These are phyloP conservation scores for Dryobates pubescens DNA, from an alignment of 2,797 vertebrate genomes.

Conservation along the genomic window DNA sequence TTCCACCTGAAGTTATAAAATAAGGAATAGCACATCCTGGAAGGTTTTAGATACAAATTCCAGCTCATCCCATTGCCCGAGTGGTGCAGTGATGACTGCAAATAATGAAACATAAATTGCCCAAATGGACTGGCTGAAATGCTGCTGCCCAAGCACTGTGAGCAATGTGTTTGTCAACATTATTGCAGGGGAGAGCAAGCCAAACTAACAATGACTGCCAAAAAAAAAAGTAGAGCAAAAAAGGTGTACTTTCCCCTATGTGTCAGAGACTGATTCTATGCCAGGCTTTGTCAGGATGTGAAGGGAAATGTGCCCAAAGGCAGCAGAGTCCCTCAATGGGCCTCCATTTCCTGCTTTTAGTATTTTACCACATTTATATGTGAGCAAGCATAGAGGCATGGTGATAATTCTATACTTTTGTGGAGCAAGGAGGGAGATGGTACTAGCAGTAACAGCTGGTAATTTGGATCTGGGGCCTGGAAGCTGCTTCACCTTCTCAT, in stretches of 20 bases:
- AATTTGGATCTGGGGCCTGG: conserved; percentile 24
- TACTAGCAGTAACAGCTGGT: background rate
- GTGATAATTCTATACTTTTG: background rate
- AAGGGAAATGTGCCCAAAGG: background rate
- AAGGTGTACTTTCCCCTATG: background rate
- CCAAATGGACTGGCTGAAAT: background rate
- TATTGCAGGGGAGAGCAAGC: background rate
- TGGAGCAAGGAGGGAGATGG: background rate
- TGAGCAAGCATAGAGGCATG: background rate
- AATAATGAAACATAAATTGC: conserved; percentile 4
- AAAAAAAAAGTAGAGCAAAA: background rate
- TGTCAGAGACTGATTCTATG: background rate
- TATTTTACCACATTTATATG: background rate
- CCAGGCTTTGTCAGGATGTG: background rate
- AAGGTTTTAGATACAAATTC: background rate
- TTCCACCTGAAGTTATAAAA: background rate
- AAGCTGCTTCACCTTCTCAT: conserved; percentile 10
- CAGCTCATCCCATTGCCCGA: background rate
- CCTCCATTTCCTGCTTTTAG: background rate
- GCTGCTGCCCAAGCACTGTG: background rate
- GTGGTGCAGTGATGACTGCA: background rate
- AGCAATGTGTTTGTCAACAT: background rate
- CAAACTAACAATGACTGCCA: background rate
- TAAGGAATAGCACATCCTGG: background rate
- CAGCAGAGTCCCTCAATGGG: background rate